These are phyloP conservation scores for Brachionus calyciflorus DNA, from an alignment of 1,140 invertebrate genomes.

Conservation along the genomic window DNA sequence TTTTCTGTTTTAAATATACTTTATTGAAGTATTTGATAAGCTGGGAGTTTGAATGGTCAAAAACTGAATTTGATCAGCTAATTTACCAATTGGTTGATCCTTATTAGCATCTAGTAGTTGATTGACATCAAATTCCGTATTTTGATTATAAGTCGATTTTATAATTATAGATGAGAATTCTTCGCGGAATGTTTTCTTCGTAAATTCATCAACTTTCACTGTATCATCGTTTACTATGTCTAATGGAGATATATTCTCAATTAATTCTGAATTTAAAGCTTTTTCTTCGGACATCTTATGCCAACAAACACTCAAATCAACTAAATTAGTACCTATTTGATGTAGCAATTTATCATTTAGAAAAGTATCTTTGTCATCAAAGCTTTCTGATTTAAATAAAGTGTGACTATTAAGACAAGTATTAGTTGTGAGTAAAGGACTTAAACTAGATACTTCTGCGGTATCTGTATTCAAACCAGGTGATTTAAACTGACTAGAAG, in stretches of 20 bases:
- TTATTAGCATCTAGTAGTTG: not conserved
- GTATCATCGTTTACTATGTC: not conserved
- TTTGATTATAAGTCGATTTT: conserved; percentile 3
- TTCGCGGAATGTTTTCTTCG: conserved; percentile 14
- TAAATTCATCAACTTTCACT: not conserved
- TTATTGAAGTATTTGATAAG: not conserved
- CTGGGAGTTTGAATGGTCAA: conserved; percentile 6
- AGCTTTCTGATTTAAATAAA: not conserved
- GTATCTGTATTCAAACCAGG: not conserved
- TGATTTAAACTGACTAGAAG: not conserved
- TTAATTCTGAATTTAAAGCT: not conserved
- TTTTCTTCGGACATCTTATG: conserved; percentile 10
- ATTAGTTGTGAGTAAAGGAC: not conserved
- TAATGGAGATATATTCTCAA: not conserved
- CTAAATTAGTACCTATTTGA: conserved; percentile 46
- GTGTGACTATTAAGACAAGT: conserved; percentile 24
- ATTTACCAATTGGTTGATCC: conserved; percentile 3
- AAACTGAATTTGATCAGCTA: conserved; percentile 15
- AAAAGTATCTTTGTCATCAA: not conserved
- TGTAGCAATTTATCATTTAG: conserved; percentile 37
- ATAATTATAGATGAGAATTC: conserved; percentile 13
- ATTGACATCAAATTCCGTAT: not conserved
- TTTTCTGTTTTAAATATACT: not conserved
- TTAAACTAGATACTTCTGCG: not conserved
- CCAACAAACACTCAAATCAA: conserved; percentile 45